phyloP scores from a whole-genome alignment of 2,888 invertebrate genomes.

The Drosophila demipolita region DNA sequence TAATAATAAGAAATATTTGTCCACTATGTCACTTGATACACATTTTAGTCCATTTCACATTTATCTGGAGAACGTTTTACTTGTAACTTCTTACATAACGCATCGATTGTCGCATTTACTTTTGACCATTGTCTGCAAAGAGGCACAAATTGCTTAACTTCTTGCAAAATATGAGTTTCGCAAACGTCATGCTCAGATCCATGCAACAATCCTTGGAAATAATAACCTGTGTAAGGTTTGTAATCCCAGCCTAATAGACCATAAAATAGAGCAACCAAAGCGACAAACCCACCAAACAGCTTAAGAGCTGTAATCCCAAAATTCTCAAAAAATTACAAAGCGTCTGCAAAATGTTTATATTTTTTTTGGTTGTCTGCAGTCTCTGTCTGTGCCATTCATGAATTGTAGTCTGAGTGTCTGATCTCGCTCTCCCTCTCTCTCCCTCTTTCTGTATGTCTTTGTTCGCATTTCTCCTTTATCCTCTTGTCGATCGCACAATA shows the following conservation, averaged over 20 bases:
- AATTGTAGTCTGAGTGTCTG: slow-evolving; percentile 44
- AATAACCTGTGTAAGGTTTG: slow-evolving; percentile 45
- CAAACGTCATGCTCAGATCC: slow-evolving; percentile 52
- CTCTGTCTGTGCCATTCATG: slow-evolving; percentile 56
- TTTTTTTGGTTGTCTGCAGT: slow-evolving; percentile 13
- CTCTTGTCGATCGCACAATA: slow-evolving; percentile 74
- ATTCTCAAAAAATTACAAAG: slow-evolving; percentile 63
- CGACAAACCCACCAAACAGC: slow-evolving; percentile 71
- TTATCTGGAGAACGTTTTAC: slow-evolving; percentile 43
- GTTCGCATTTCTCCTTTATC: slow-evolving; percentile 52
- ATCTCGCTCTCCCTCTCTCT: slow-evolving; percentile 3
- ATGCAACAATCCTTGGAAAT: slow-evolving; percentile 27
- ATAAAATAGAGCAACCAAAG: slow-evolving; percentile 58
- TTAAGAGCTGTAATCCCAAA: slow-evolving; percentile 73
- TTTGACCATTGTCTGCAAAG: slow-evolving; percentile 36
- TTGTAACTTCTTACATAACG: slow-evolving; percentile 68
- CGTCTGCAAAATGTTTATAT: slow-evolving; percentile 60
- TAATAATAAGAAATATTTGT: background rate
- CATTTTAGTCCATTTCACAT: slow-evolving; percentile 15
- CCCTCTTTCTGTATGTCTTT: background rate
- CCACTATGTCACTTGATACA: slow-evolving; percentile 4
- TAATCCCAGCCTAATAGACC: slow-evolving; percentile 59
- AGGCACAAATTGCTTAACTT: slow-evolving; percentile 71
- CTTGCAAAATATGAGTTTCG: slow-evolving; percentile 45
- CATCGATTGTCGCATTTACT: slow-evolving; percentile 28